A percentile compares a stretch with the other conserved stretches of the same genome.
Evolutionary conservation across 2,113 vertebrate species (phyloP).

Genomic region (Pollachius pollachius): DNA sequence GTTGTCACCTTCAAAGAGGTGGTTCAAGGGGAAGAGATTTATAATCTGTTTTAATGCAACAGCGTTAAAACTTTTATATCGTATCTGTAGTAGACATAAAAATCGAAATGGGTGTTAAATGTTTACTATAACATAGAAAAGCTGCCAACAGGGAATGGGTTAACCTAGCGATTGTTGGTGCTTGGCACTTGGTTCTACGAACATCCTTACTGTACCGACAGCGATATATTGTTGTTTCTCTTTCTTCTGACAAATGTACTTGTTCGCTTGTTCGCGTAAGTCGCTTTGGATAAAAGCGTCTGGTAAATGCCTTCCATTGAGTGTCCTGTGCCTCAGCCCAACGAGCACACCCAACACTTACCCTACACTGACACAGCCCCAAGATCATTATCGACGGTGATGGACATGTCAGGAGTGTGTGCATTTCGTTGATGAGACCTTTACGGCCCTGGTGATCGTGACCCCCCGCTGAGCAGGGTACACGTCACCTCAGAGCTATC

Average conservation of each 20-base stretch:
- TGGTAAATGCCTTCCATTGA: neutral
- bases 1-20: slow-evolving; percentile 10
- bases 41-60: neutral
- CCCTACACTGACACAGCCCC: neutral
- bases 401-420: slow-evolving; percentile 69
- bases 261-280: too few relatives aligned
- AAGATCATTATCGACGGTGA: slow-evolving; percentile 63
- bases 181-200: too few relatives aligned
- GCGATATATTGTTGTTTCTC: too few relatives aligned
- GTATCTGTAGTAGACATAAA: neutral
- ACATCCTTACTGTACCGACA: too few relatives aligned
- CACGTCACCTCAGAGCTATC: slow-evolving; percentile 69
- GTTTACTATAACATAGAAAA: neutral
- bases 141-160: too few relatives aligned
- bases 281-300: too few relatives aligned
- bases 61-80: too few relatives aligned
- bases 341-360: neutral
- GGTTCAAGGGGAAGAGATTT: neutral
- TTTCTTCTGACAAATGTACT: too few relatives aligned
- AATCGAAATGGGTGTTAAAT: neutral
- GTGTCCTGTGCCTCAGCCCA: neutral
- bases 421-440: slow-evolving; percentile 76
- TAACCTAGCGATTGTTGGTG: too few relatives aligned
- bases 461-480: slow-evolving; percentile 63
- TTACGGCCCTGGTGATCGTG: slow-evolving; percentile 62